Evolutionary conservation across 2,888 invertebrate species (phyloP).

Genomic region (Plagodis dolabraria): DNA sequence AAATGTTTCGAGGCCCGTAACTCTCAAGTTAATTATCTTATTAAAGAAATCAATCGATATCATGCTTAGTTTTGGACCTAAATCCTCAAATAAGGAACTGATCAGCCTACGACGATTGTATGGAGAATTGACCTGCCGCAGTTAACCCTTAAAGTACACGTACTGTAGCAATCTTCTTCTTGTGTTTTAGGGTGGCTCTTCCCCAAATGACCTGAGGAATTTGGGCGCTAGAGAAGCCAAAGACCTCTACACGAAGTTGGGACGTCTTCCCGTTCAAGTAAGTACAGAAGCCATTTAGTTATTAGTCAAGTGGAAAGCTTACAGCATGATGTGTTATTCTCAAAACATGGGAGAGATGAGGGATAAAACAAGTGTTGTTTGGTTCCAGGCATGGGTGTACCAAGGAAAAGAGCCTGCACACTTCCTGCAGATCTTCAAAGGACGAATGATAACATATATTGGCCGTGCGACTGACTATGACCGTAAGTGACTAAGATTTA

Average conservation of each 20-base stretch:
- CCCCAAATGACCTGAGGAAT: conserved; percentile 90
- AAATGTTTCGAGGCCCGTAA: too few relatives aligned
- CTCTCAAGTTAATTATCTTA: too few relatives aligned
- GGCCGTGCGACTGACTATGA: conserved; percentile 88
- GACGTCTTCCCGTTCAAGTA: conserved; percentile 81
- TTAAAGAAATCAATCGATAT: too few relatives aligned
- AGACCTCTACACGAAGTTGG: conserved; percentile 78
- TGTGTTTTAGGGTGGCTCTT: conserved; percentile 88
- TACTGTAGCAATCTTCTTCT: neutral
- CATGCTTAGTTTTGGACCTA: too few relatives aligned
- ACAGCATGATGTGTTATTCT: neutral
- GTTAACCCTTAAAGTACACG: too few relatives aligned
- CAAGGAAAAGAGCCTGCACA: conserved; percentile 97
- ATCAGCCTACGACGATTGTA: too few relatives aligned
- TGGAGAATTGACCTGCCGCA: too few relatives aligned
- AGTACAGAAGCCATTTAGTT: conserved; percentile 6
- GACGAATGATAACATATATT: conserved; percentile 91
- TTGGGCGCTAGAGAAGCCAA: conserved; percentile 87
- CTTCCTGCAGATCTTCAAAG: conserved; percentile 95
- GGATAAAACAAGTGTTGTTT: too few relatives aligned
- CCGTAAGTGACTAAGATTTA: conserved; percentile 69
- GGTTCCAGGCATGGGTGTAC: conserved; percentile 88
- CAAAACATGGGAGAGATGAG: too few relatives aligned
- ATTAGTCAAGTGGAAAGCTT: neutral
- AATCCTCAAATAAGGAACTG: too few relatives aligned